Percentiles rank a stretch among this genome's conserved stretches.
phyloP scores from a whole-genome alignment of 1,140 invertebrate genomes.

The Cepaea nemoralis region DNA sequence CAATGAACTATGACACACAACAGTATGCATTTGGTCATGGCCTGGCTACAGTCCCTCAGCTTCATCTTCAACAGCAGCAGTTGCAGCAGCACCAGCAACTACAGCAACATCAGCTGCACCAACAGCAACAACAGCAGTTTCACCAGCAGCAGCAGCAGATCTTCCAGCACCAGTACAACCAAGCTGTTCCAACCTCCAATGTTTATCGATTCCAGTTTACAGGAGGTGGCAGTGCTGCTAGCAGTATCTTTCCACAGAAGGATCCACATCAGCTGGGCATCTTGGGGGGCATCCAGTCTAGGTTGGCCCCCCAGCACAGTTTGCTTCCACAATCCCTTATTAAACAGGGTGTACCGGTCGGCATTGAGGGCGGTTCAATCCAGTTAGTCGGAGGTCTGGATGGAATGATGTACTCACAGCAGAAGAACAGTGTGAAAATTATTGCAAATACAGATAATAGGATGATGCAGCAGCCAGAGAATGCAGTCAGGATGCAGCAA shows the following conservation, averaged over 20 bases:
- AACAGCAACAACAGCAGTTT: conserved; percentile 24
- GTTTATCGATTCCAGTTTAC: conserved; percentile 31
- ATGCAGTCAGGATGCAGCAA: conserved; percentile 21
- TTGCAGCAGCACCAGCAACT: conserved; percentile 13
- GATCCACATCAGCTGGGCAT: neutral
- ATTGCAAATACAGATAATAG: conserved; percentile 16
- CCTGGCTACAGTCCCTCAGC: conserved; percentile 28
- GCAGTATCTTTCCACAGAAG: conserved; percentile 24
- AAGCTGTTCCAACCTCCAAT: conserved; percentile 15
- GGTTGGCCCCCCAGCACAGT: neutral
- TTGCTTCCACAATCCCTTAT: neutral
- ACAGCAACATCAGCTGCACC: conserved; percentile 23
- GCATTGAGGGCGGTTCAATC: neutral
- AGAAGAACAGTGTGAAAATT: conserved; percentile 22
- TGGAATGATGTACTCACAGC: conserved; percentile 38
- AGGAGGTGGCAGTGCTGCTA: conserved; percentile 1
- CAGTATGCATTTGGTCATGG: conserved; percentile 38
- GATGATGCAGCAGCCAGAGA: conserved; percentile 26
- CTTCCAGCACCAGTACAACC: conserved; percentile 23
- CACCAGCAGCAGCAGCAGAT: conserved; percentile 23
- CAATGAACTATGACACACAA: conserved; percentile 36
- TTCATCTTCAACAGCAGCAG: conserved; percentile 32
- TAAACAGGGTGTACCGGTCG: conserved; percentile 21
- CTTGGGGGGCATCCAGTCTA: conserved; percentile 6
- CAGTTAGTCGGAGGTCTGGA: conserved; percentile 19